These are phyloP conservation scores for Pempheris klunzingeri DNA, from an alignment of 2,797 vertebrate species.

Conservation along the genomic window DNA sequence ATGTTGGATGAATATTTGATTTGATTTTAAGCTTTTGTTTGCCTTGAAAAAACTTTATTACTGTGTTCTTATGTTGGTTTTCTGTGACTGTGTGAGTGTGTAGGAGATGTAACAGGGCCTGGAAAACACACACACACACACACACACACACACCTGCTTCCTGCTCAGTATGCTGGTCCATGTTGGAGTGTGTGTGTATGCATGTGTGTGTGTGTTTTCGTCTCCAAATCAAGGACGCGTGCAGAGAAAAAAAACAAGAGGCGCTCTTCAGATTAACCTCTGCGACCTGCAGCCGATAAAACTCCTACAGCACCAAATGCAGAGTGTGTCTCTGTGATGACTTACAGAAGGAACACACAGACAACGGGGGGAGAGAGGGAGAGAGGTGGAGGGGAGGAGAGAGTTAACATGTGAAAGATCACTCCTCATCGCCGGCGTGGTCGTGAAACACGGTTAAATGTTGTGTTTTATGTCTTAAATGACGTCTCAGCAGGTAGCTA, in stretches of 20 bases:
- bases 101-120: no score
- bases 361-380: slow-evolving; percentile 9
- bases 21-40: no score
- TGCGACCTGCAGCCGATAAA: slow-evolving; percentile 42
- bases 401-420: not conserved
- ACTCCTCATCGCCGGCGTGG: not conserved
- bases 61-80: no score
- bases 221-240: slow-evolving; percentile 65
- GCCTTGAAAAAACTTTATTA: no score
- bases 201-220: slow-evolving; percentile 13
- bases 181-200: slow-evolving; percentile 16
- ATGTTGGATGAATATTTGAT: no score
- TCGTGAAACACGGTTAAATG: rapidly evolving
- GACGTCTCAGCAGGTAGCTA: no score
- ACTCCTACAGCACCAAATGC: slow-evolving; percentile 41
- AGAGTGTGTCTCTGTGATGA: slow-evolving; percentile 48
- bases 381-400: slow-evolving; percentile 18
- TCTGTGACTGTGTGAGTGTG: no score
- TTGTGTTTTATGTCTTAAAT: not conserved
- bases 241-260: slow-evolving; percentile 38
- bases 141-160: slow-evolving; percentile 18
- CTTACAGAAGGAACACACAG: slow-evolving; percentile 8
- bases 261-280: slow-evolving; percentile 69
- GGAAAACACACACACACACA: slow-evolving; percentile 3
- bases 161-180: slow-evolving; percentile 39